Conservation (phyloP, 1,140 invertebrate species). For the Lerema accius region DNA sequence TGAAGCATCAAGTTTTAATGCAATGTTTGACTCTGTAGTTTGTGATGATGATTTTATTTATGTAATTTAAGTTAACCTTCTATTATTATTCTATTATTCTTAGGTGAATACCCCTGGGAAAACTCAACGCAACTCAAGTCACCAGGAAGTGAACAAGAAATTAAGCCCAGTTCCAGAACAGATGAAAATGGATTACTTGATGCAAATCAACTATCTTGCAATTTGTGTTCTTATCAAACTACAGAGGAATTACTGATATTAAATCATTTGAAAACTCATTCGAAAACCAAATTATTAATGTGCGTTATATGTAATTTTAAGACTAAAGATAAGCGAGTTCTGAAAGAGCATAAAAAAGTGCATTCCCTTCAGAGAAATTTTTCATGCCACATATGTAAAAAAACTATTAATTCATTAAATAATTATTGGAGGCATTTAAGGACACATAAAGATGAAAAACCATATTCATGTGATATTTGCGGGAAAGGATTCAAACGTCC, state of each 20-base stretch:
- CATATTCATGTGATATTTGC: background rate
- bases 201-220: background rate
- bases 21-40: no score
- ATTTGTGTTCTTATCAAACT: background rate
- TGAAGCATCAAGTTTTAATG: no score
- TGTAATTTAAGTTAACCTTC: no score
- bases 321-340: background rate
- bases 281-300: background rate
- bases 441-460: background rate
- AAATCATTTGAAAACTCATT: background rate
- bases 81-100: no score
- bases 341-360: background rate
- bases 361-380: background rate
- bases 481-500: background rate
- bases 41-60: no score
- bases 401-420: background rate
- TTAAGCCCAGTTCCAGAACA: no score
- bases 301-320: background rate
- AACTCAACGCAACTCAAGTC: no score
- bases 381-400: background rate
- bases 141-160: no score
- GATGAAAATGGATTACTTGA: no score
- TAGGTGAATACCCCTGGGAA: no score
- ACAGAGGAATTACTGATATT: background rate
- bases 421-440: background rate